Evolutionary conservation across 2,888 invertebrate genomes (phyloP), one percentile per base, ranked within the genome.

Genomic region (Erebia aethiops): DNA sequence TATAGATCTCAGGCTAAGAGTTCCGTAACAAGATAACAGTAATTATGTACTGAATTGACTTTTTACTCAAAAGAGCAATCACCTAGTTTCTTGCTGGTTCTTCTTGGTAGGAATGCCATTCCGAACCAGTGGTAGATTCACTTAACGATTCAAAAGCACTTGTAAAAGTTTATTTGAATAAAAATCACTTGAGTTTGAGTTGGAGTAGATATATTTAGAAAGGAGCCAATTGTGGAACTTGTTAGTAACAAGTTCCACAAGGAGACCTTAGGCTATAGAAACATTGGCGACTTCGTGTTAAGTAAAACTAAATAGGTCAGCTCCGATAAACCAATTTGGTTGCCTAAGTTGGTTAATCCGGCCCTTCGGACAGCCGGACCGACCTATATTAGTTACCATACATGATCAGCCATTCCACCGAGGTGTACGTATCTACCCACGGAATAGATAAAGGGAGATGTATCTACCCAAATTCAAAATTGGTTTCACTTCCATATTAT

Each of bases 201-300:
- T 56, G 21, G 13, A 18, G 13, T 14, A 21, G 2, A 2, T 49
- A 11, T 10, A 18, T 56, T 13, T 56, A 56, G 21, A 56, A 56
- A 56, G 21, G 21, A 56, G 56, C 11, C 56, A 56, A 56, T 56
- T 56, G n/a, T n/a, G n/a, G n/a, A n/a, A n/a, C n/a, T n/a, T n/a
- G 21, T 2, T 56, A 56, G 21, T 21, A 56, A 56, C 18, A 18
- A 4, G 11, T 3, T 21, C 21, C 21, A 56, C 21, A 56, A 56
- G 21, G 21, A 10, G 56, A 18, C 21, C 11, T 57, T 8, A 14
- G 57, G 14, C 57, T 57, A 18, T 57, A 13, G 7, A 14, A 14
- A 35, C 57, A 57, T 1, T n/a, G 57, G 8, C 26, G 35, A 26
- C 56, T 57, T 35, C 26, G 2, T n/a, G 16, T 16, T 18, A 16